Evolutionary conservation across 2,888 invertebrate species (phyloP), one percentile per base, ranked within the genome.

Genomic region (Belgica antarctica): DNA sequence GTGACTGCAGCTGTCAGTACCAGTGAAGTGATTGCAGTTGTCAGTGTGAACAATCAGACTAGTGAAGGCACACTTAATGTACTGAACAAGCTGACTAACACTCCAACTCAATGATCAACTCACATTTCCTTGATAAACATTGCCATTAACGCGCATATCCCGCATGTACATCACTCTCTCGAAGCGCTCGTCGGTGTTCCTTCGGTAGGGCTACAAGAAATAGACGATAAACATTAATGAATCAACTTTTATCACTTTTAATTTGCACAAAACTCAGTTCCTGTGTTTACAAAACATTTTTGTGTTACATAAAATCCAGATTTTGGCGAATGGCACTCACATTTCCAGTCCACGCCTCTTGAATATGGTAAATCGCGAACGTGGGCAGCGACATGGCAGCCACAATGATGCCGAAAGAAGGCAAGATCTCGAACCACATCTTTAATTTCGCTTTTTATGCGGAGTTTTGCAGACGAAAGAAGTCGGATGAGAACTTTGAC

Each of bases 341-440:
- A 75, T 88, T 89, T 75, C 86, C 87, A 72, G 85, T 72, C 4
- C 77, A 74, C 72, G 85, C 75, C 77, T 87, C 86, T 77, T 88
- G 85, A 72, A 86, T 73, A 74, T 86, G 84, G 76, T 87, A 87
- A 47, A 85, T 81, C 1, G 82, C 82, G 78, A 82, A 84, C 73
- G 85, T 85, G 12, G 89, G 89, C 71, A 87, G 74, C 15, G 85
- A 83, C 73, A 88, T 70, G 1, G 81, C 84, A 41, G 81, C 85
- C 57, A 83, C 80, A 68, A 88, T 84, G 72, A 88, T 85, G 72
- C 80, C 81, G 72, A 84, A 83, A 74, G 85, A 82, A 12, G 88
- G 88, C 74, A 88, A 75, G 77, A 88, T 84, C 84, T 89, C 88
- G 78, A 86, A 88, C 89, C 88, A 89, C 88, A 89, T 89, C 77